A percentile compares a stretch with the other conserved stretches of the same genome.
Conservation (phyloP, 1,140 invertebrate species). For the Micrasema longulum region DNA sequence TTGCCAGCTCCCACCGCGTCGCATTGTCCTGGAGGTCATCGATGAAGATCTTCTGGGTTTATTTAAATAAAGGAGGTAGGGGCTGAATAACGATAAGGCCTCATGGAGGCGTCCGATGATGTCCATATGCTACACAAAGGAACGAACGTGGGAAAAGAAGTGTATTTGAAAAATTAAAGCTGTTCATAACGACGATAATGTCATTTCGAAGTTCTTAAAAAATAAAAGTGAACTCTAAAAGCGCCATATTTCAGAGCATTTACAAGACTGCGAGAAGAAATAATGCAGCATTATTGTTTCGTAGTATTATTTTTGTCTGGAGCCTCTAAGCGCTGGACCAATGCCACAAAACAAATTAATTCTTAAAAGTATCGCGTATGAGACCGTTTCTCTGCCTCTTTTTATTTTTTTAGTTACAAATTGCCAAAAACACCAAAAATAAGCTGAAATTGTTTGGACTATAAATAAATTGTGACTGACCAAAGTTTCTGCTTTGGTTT, state of each 20-base stretch:
- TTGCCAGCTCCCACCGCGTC: too few species aligned
- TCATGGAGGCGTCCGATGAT: too few species aligned
- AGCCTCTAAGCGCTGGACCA: slow-evolving; percentile 33
- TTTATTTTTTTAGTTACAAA: slow-evolving; percentile 13
- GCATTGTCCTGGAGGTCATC: too few species aligned
- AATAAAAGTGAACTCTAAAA: slow-evolving; percentile 1
- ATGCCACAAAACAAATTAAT: slow-evolving; percentile 48
- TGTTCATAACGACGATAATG: too few species aligned
- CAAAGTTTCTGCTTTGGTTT: too few species aligned
- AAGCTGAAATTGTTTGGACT: not conserved
- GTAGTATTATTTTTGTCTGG: slow-evolving; percentile 30
- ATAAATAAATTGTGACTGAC: too few species aligned
- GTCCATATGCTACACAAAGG: too few species aligned
- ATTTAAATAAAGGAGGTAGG: too few species aligned
- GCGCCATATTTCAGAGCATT: slow-evolving; percentile 20
- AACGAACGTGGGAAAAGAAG: too few species aligned
- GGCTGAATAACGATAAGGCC: too few species aligned
- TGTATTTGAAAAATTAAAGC: too few species aligned
- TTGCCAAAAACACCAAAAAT: slow-evolving; percentile 22
- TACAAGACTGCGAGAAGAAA: slow-evolving; percentile 22
- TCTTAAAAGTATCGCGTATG: slow-evolving; percentile 46
- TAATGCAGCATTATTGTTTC: slow-evolving; percentile 35
- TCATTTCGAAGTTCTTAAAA: not conserved
- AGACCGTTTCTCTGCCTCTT: slow-evolving; percentile 18
- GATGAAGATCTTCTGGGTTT: too few species aligned